Evolutionary conservation across 2,113 vertebrate species (phyloP).

Genomic region (Alectura lathami): DNA sequence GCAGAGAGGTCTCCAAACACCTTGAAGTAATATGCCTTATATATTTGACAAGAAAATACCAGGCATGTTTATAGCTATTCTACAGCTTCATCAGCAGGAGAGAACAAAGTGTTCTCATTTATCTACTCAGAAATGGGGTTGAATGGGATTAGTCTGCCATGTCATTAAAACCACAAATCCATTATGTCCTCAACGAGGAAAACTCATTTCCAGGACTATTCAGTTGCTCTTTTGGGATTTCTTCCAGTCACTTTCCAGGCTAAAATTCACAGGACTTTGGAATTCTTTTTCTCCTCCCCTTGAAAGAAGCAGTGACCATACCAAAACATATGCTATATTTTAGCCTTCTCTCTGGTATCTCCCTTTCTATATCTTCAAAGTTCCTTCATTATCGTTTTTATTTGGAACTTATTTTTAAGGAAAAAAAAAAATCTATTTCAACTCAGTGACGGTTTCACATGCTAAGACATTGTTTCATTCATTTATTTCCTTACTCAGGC

Average conservation of each 20-base stretch:
- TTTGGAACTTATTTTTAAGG: neutral
- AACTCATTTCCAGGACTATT: neutral
- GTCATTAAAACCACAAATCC: neutral
- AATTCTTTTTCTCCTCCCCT: neutral
- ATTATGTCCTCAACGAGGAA: neutral
- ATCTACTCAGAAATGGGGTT: neutral
- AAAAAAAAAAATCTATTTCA: neutral
- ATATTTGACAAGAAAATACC: conserved; percentile 25
- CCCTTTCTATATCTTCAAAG: neutral
- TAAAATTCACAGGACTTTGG: neutral
- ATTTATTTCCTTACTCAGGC: neutral
- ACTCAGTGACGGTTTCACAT: neutral
- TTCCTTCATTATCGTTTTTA: neutral
- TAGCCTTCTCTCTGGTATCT: neutral
- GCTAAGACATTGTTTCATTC: neutral
- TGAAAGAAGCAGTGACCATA: neutral
- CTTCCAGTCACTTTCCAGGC: neutral
- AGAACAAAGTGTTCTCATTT: neutral
- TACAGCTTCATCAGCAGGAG: neutral
- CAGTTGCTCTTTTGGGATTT: neutral
- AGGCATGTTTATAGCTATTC: neutral
- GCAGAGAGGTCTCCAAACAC: neutral
- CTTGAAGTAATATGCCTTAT: neutral
- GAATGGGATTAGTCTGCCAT: neutral
- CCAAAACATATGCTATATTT: neutral